Evolutionary conservation across 2,113 vertebrate species (phyloP).

Genomic region (Eulemur rufifrons): DNA sequence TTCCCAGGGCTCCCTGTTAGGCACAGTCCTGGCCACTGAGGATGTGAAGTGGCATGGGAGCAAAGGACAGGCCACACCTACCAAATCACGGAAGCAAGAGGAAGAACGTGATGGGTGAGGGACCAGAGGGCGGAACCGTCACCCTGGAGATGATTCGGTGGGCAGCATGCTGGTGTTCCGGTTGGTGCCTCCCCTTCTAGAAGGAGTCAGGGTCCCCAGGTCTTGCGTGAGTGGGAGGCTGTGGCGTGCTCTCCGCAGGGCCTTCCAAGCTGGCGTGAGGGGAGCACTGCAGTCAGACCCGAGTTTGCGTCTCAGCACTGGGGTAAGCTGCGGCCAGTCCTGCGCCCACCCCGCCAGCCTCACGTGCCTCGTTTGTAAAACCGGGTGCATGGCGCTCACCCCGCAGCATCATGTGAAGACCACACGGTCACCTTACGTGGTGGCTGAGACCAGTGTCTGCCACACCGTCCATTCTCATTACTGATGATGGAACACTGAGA

Average conservation of each 20-base stretch:
- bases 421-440: neutral
- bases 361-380: neutral
- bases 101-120: neutral
- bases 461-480: too few species aligned
- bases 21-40: too few species aligned
- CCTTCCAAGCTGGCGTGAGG: too few species aligned
- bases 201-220: neutral
- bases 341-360: neutral
- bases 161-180: neutral
- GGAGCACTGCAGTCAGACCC: neutral
- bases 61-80: too few species aligned
- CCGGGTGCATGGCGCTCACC: neutral
- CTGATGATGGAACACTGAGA: rapidly evolving
- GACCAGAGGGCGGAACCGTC: too few species aligned
- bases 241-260: neutral
- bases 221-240: too few species aligned
- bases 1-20: neutral
- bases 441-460: neutral
- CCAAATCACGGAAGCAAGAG: neutral
- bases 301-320: neutral
- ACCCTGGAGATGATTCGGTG: neutral
- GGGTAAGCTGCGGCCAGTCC: neutral
- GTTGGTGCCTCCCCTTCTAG: neutral
- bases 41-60: neutral
- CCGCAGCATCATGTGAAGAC: neutral